phyloP scores from a whole-genome alignment of 2,797 vertebrate genomes.

The Corythornis leucogaster region DNA sequence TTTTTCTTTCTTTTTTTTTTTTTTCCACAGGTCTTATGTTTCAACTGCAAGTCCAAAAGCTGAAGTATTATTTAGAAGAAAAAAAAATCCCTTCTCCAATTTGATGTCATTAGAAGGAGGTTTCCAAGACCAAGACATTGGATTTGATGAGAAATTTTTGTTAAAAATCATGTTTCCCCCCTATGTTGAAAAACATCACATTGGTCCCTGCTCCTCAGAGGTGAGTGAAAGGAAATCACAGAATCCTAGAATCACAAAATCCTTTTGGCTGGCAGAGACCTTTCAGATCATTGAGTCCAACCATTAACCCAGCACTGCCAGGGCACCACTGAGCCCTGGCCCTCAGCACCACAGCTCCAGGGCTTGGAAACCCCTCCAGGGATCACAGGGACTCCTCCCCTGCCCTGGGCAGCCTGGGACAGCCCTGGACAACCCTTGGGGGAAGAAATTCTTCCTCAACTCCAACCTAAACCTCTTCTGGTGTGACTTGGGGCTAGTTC shows the following conservation, averaged over 20 bases:
- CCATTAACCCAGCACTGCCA: not conserved
- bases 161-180: not conserved
- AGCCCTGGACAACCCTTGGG: not conserved
- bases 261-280: not conserved
- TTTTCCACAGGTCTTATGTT: fast-evolving
- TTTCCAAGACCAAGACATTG: not conserved
- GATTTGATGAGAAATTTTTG: not conserved
- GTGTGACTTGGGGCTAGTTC: not conserved
- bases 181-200: fast-evolving
- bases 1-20: not conserved
- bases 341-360: not conserved
- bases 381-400: not conserved
- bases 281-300: not conserved
- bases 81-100: not conserved
- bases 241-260: not conserved
- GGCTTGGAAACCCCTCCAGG: not conserved
- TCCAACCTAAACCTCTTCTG: not conserved
- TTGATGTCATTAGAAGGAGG: not conserved
- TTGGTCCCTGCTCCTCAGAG: not conserved
- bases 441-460: not conserved
- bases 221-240: not conserved
- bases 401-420: not conserved
- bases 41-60: not conserved
- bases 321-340: not conserved
- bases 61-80: not conserved